Evolutionary conservation across 2,888 invertebrate genomes (phyloP), one percentile per base, ranked within the genome.

Genomic region (Argynnis bischoffii): DNA sequence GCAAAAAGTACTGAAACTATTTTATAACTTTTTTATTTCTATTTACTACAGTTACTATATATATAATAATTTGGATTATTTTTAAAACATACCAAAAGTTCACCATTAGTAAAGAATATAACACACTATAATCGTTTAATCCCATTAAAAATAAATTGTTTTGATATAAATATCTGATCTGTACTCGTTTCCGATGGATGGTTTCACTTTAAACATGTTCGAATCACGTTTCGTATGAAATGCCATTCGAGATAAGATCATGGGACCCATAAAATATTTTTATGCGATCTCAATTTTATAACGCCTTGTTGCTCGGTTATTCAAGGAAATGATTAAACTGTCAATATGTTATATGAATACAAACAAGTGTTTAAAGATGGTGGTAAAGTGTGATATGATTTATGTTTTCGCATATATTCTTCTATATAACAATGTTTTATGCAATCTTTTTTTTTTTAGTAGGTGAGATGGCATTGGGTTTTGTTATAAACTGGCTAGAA

Each of bases 241-340:
- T 71, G 69, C 71, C 71, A 69, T 56, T 61, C 64, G 64, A 66
- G 71, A 71, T 71, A 69, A 69, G 51, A 71, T 71, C 71, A 50
- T 53, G 48, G 54, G 48, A 4, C 53, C 64, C 67, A 63, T 70
- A 64, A 70, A 67, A 64, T 67, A 64, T 70, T 70, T 70, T 70
- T 67, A 70, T 67, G 61, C 61, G 64, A 67, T 64, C 61, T 65
- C 64, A 57, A 67, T 67, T 70, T 64, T 67, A 47, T 70, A 70
- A 65, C 64, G 67, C 69, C 61, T 48, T 46, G 59, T 60, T 60
- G 60, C 57, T 31, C 26, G 59, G 47, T 60, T 46, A 46, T 65
- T 65, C 65, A 51, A 15, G 46, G 65, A 65, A 65, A 59, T 51
- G 15, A 53, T 54, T 59, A 61, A 51, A 61, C 61, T 61, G 61